These are phyloP conservation scores for Verasper variegatus DNA, from an alignment of 2,113 vertebrate genomes.

Conservation along the genomic window DNA sequence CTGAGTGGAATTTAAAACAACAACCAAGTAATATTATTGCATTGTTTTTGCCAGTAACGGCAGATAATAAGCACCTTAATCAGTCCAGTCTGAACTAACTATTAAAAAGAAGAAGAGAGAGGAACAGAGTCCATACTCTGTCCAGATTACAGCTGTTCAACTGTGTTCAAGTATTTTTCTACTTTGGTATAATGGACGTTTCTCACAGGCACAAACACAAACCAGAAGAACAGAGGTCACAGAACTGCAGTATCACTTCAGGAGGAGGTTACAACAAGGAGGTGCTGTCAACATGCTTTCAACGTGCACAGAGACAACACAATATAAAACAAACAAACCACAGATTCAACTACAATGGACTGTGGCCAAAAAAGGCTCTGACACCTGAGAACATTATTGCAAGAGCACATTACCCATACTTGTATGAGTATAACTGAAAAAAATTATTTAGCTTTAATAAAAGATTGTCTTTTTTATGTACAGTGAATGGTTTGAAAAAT, in stretches of 20 bases:
- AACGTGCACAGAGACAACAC: background rate
- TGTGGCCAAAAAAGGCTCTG: background rate
- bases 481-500: background rate
- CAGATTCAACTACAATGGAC: background rate
- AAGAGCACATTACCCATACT: background rate
- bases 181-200: background rate
- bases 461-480: background rate
- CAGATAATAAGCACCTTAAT: conserved; percentile 17
- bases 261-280: background rate
- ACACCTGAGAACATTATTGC: background rate
- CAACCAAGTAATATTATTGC: conserved; percentile 35
- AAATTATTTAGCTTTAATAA: background rate
- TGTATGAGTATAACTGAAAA: too few relatives aligned
- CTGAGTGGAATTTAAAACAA: background rate
- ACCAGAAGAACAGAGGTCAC: background rate
- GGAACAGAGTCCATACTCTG: background rate
- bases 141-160: background rate
- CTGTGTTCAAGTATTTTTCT: background rate
- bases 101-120: too few relatives aligned
- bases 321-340: background rate
- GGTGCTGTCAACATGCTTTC: background rate
- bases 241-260: background rate
- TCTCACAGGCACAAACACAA: background rate
- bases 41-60: conserved; percentile 27
- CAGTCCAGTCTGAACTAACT: conserved; percentile 11